These are phyloP conservation scores for Phymanthus crucifer DNA, from an alignment of 92 coral and sea anemone species.

Conservation along the genomic window DNA sequence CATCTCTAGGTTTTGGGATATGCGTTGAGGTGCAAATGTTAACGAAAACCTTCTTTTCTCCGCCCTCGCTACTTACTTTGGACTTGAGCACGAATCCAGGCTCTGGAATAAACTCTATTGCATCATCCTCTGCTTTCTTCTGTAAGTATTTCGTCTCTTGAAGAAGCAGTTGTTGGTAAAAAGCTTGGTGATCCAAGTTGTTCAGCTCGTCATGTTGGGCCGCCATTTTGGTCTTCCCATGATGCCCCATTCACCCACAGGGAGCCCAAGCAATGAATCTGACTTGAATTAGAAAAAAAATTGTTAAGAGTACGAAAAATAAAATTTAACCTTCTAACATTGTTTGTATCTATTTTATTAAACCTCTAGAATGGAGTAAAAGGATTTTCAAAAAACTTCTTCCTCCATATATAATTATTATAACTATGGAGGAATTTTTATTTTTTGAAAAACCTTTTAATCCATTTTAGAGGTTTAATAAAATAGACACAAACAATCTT, in stretches of 20 bases:
- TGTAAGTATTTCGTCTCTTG: conserved; percentile 55
- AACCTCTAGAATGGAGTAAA: too few species aligned
- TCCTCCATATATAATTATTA: too few species aligned
- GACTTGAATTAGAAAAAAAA: too few species aligned
- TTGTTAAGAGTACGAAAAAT: too few species aligned
- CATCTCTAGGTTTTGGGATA: conserved; percentile 81
- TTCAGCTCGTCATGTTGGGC: conserved; percentile 30
- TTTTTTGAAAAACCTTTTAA: too few species aligned
- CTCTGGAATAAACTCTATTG: conserved; percentile 66
- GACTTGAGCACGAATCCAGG: conserved; percentile 90
- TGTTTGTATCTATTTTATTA: too few species aligned
- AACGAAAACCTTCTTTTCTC: conserved; percentile 78
- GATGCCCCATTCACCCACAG: conserved; percentile 34
- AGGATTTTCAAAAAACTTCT: too few species aligned
- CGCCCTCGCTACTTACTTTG: conserved; percentile 51
- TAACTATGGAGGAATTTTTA: too few species aligned
- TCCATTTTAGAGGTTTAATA: too few species aligned
- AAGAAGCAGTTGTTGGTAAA: conserved; percentile 68
- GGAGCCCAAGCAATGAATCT: too few species aligned
- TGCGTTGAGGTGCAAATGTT: conserved; percentile 83
- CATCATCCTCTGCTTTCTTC: conserved; percentile 42
- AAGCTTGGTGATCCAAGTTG: conserved; percentile 70
- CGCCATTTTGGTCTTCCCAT: conserved; percentile 82
- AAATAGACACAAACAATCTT: too few species aligned
- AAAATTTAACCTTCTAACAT: too few species aligned